These are phyloP conservation scores for Ageneiosus marmoratus DNA, from an alignment of 2,113 vertebrate species.

Conservation along the genomic window DNA sequence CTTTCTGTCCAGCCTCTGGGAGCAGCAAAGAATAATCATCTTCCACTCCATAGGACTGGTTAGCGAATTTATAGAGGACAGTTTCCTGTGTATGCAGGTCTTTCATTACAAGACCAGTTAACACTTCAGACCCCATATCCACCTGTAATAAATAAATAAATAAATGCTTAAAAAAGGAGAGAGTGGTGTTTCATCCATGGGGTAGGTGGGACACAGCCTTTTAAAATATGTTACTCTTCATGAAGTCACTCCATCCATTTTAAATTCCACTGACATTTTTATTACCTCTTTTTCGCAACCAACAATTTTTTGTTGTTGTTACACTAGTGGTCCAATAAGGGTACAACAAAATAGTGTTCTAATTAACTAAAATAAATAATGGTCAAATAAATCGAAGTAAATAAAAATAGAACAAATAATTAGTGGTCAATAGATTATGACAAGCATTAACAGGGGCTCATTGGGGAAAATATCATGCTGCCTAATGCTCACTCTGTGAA, in stretches of 20 bases:
- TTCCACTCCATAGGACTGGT: constrained; percentile 39
- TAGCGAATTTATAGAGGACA: constrained; percentile 41
- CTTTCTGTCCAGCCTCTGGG: not conserved
- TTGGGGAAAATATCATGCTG: not conserved
- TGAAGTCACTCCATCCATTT: not conserved
- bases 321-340: no score
- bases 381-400: no score
- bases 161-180: not conserved
- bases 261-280: not conserved
- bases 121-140: constrained; percentile 13
- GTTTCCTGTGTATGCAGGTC: constrained; percentile 46
- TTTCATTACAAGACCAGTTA: constrained; percentile 54
- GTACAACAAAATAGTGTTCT: no score
- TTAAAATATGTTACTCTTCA: not conserved
- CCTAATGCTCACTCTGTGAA: not conserved
- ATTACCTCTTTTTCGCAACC: not conserved
- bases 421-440: no score
- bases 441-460: not conserved
- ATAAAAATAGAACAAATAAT: no score
- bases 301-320: no score
- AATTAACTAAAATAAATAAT: no score
- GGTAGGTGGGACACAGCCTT: not conserved
- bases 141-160: constrained; percentile 25
- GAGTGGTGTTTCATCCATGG: not conserved
- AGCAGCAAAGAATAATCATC: constrained; percentile 49